phyloP scores from a whole-genome alignment of 2,888 invertebrate genomes.

The Andrena praecox region DNA sequence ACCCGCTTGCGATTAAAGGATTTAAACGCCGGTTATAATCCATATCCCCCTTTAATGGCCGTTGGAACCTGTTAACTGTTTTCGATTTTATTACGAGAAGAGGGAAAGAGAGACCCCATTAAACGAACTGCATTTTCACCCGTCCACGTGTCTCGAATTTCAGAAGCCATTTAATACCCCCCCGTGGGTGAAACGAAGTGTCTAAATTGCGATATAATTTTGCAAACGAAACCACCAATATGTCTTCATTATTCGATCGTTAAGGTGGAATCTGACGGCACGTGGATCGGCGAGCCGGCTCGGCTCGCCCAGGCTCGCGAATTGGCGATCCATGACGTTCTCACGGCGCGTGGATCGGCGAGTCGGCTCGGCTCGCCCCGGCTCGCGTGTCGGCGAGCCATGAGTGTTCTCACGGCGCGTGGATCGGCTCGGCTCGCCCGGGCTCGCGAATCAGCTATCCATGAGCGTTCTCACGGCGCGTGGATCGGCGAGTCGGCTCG shows the following conservation, averaged over 20 bases:
- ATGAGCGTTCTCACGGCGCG: too few relatives aligned
- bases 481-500: too few relatives aligned
- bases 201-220: background rate
- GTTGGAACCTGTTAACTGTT: conserved; percentile 1
- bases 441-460: too few relatives aligned
- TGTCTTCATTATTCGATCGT: background rate
- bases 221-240: background rate
- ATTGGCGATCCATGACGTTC: too few relatives aligned
- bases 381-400: too few relatives aligned
- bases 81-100: conserved; percentile 13
- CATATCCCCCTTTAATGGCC: conserved; percentile 21
- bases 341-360: too few relatives aligned
- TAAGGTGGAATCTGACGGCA: too few relatives aligned
- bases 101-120: background rate
- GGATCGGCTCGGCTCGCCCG: background rate
- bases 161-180: background rate
- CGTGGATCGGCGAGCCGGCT: too few relatives aligned
- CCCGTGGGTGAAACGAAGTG: background rate
- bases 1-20: conserved; percentile 6
- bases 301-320: too few relatives aligned
- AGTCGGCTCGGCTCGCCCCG: too few relatives aligned
- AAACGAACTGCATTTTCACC: background rate
- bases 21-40: conserved; percentile 25
- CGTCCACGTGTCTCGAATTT: background rate
- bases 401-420: too few relatives aligned